These are phyloP conservation scores for Blera fallax DNA, from an alignment of 2,888 invertebrate genomes.

Conservation along the genomic window DNA sequence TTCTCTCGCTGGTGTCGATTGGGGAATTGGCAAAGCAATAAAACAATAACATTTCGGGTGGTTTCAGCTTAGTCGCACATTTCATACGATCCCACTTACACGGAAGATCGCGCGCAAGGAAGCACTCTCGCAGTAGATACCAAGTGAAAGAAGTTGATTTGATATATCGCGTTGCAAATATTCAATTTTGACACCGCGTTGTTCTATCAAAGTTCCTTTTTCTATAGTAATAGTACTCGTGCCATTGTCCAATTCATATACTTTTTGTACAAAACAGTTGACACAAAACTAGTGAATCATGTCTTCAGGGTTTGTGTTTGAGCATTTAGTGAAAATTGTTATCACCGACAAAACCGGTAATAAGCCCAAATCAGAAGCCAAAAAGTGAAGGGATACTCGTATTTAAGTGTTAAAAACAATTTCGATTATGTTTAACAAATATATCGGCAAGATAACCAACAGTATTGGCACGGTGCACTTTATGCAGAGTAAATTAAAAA, in stretches of 20 bases:
- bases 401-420: slow-evolving; percentile 13
- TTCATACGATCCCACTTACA: slow-evolving; percentile 57
- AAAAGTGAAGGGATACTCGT: slow-evolving; percentile 31
- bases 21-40: slow-evolving; percentile 46
- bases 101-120: slow-evolving; percentile 65
- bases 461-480: slow-evolving; percentile 73
- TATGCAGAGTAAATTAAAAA: slow-evolving; percentile 44
- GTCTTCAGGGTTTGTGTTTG: slow-evolving; percentile 81
- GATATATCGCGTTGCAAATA: slow-evolving; percentile 49
- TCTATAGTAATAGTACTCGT: slow-evolving; percentile 8
- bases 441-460: slow-evolving; percentile 80
- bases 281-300: slow-evolving; percentile 74
- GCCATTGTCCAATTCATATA: slow-evolving; percentile 36
- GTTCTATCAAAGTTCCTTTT: slow-evolving; percentile 71
- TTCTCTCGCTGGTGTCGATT: slow-evolving; percentile 13
- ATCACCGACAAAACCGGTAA: slow-evolving; percentile 39
- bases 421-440: slow-evolving; percentile 81
- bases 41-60: slow-evolving; percentile 67
- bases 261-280: background rate
- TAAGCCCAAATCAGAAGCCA: slow-evolving; percentile 36
- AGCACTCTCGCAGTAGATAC: slow-evolving; percentile 1
- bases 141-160: slow-evolving; percentile 68
- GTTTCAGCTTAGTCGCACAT: slow-evolving; percentile 62
- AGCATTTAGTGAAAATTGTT: slow-evolving; percentile 76
- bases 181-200: slow-evolving; percentile 46